phyloP scores from a whole-genome alignment of 2,797 vertebrate species.

The Acanthurus leucopareius region DNA sequence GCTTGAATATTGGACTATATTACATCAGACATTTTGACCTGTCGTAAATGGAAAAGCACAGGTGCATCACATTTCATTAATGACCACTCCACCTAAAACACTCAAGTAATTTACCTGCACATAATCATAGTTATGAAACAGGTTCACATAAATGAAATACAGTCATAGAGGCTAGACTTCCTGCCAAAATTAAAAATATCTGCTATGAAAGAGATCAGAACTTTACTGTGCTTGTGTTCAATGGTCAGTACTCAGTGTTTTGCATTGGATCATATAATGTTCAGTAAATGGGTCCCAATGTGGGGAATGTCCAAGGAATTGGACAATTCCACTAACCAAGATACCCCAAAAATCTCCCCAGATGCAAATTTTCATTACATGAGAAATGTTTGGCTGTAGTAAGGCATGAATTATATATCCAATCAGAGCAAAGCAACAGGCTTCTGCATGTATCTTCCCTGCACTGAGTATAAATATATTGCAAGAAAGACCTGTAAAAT shows the following conservation, averaged over 20 bases:
- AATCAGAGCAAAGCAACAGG: slow-evolving; percentile 5
- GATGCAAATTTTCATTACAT: background rate
- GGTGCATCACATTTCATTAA: background rate
- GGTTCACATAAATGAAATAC: background rate
- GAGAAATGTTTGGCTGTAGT: background rate
- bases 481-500: background rate
- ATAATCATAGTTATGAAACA: background rate
- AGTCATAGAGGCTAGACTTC: background rate
- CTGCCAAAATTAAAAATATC: background rate
- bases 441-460: slow-evolving; percentile 1
- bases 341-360: background rate
- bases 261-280: background rate
- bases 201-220: background rate
- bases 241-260: background rate
- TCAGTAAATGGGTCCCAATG: background rate
- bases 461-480: background rate
- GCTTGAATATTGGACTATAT: background rate
- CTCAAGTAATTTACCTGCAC: background rate
- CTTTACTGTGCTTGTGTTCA: no score
- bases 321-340: background rate
- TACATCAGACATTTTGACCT: background rate
- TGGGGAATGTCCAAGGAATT: background rate
- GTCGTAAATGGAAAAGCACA: background rate
- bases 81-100: background rate
- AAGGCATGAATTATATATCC: background rate